Evolutionary conservation across 2,888 invertebrate species (phyloP), one percentile per base, ranked within the genome.

Genomic region (Agonopterix arenella): DNA sequence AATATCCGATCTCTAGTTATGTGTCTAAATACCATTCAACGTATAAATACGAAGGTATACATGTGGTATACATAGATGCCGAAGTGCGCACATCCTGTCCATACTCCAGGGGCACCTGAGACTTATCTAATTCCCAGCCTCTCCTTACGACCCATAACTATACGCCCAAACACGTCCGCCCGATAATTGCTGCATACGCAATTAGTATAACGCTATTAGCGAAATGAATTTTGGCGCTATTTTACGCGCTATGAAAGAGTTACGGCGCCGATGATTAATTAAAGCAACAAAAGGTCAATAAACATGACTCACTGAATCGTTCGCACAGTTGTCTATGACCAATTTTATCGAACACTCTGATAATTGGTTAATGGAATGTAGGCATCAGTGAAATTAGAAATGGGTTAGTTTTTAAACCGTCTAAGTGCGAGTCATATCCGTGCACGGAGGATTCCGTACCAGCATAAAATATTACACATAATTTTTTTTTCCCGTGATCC

Each of bases 241-340:
- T 52, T 56, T 52, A 56, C 50, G 47, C 54, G 52, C 60, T 58
- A 56, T 58, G 55, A 59, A 67, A 40, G 62, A 65, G 65, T 66
- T 67, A 66, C 60, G 61, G 64, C 64, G 59, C 40, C 56, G 57
- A 66, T 74, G 72, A 80, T 73, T 78, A 76, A 83, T 81, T 77
- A 74, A 76, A 74, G 67, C 72, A 68, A 76, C 76, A 74, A 78
- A 76, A 77, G 71, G 68, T 77, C 70, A 76, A 73, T 77, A 69
- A 70, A 72, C 68, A 68, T 66, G 70, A 74, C 59, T 70, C 72
- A 72, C 59, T 75, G 69, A 66, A 66, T 73, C 69, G 66, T 64
- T 70, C 63, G 60, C 57, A 54, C 65, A 62, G 62, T 66, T 65
- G 66, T 60, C 65, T 57, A 59, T 68, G 61, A 59, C 58, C 70